phyloP scores from a whole-genome alignment of 2,888 invertebrate genomes.

The Dryadula phaetusa region DNA sequence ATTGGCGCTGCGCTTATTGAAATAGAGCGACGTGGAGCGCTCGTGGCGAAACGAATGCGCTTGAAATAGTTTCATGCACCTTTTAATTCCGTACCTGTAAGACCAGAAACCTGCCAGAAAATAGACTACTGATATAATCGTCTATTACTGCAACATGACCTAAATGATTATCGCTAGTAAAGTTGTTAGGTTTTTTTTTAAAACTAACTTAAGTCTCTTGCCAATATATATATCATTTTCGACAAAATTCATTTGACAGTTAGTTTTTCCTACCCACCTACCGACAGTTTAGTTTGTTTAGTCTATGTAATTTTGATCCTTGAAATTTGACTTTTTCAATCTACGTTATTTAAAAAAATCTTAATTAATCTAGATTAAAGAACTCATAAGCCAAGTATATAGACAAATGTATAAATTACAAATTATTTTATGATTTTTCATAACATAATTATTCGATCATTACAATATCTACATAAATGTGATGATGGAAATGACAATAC shows the following conservation, averaged over 20 bases:
- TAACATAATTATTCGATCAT: background rate
- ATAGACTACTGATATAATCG: conserved; percentile 32
- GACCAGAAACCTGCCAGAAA: conserved; percentile 45
- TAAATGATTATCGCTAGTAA: background rate
- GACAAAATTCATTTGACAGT: too few species aligned
- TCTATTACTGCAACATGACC: conserved; percentile 5
- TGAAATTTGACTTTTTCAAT: too few species aligned
- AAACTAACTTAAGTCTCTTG: too few species aligned
- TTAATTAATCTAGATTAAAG: too few species aligned
- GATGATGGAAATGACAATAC: background rate
- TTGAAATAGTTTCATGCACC: conserved; percentile 61
- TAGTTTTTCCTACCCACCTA: too few species aligned
- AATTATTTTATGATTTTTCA: background rate
- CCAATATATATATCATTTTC: too few species aligned
- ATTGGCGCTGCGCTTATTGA: conserved; percentile 71
- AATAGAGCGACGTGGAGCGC: conserved; percentile 70
- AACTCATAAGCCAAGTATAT: too few species aligned
- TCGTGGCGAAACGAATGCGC: conserved; percentile 62
- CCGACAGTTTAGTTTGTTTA: too few species aligned
- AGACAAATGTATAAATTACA: too few species aligned
- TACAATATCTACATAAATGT: too few species aligned
- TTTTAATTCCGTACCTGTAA: conserved; percentile 44
- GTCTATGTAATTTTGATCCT: too few species aligned
- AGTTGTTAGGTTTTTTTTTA: background rate
- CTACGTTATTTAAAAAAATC: too few species aligned